phyloP scores from a whole-genome alignment of 2,113 vertebrate species.

The Atlantisia rogersi region DNA sequence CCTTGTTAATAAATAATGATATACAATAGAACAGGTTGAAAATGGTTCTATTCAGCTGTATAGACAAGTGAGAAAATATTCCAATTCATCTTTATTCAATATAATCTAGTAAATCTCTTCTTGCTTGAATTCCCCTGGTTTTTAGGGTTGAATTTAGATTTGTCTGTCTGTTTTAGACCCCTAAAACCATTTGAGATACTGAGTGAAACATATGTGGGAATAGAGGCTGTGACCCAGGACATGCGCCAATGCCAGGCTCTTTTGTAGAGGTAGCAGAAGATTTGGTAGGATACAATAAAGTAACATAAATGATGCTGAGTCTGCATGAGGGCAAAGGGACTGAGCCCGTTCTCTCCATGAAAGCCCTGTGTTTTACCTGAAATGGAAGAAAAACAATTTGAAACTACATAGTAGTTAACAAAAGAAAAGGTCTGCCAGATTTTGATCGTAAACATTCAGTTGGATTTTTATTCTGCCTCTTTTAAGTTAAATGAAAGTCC shows the following conservation, averaged over 20 bases:
- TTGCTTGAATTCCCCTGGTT: not conserved
- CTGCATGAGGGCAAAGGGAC: not conserved
- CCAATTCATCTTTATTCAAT: not conserved
- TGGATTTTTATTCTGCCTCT: not conserved
- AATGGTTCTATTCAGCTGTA: not conserved
- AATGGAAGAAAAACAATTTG: not conserved
- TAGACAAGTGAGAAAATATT: not conserved
- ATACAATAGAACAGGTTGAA: not conserved
- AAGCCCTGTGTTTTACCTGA: not conserved
- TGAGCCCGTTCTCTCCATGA: not conserved
- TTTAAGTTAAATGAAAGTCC: not conserved
- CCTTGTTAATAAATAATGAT: not conserved
- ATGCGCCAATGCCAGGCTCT: fast-evolving
- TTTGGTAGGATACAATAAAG: not conserved
- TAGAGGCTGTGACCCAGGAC: not conserved
- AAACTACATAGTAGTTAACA: not conserved
- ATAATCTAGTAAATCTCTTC: not conserved
- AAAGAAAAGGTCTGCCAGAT: not conserved
- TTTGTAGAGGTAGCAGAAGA: not conserved
- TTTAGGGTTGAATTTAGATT: not conserved
- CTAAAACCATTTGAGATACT: not conserved
- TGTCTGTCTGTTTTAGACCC: not conserved
- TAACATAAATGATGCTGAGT: not conserved
- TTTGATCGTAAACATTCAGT: not conserved
- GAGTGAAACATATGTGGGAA: not conserved